Percentiles rank a stretch among this genome's conserved stretches.
phyloP scores from a whole-genome alignment of 2,888 invertebrate genomes.

The Trypoxylon attenuatum region DNA sequence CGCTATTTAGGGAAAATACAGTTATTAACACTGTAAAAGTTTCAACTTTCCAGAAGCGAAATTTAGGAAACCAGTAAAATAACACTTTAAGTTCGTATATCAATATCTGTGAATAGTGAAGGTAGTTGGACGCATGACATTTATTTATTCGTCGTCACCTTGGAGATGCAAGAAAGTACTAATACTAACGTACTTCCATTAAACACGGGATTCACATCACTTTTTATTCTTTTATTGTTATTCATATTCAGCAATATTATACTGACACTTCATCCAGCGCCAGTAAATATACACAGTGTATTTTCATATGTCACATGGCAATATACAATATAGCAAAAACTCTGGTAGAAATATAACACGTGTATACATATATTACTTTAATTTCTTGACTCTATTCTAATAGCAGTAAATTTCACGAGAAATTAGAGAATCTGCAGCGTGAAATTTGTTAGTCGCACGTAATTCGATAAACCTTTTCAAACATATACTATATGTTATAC shows the following conservation, averaged over 20 bases:
- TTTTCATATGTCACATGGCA: constrained; percentile 26
- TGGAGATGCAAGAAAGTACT: constrained; percentile 14
- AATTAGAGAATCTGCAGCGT: no score
- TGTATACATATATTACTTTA: constrained; percentile 29
- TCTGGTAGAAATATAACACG: constrained; percentile 61
- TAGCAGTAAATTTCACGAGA: constrained; percentile 10
- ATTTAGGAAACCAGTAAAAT: no score
- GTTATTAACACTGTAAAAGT: no score
- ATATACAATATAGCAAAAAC: constrained; percentile 61
- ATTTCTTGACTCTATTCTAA: constrained; percentile 12
- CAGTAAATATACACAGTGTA: constrained; percentile 27
- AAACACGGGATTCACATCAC: not conserved
- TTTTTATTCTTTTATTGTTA: constrained; percentile 36
- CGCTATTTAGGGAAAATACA: no score
- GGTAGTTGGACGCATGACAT: no score
- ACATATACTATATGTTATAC: not conserved
- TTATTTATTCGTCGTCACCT: constrained; percentile 30
- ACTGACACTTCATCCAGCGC: constrained; percentile 17
- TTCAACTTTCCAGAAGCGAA: no score
- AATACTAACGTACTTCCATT: not conserved
- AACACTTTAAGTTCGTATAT: no score
- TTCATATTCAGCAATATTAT: constrained; percentile 49
- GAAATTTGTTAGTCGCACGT: no score
- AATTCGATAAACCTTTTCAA: constrained; percentile 8
- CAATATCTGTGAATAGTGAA: no score